Percentiles rank a stretch among this genome's conserved stretches.
Conservation (phyloP, 2,888 invertebrate species). For the Latrodectus elegans region DNA sequence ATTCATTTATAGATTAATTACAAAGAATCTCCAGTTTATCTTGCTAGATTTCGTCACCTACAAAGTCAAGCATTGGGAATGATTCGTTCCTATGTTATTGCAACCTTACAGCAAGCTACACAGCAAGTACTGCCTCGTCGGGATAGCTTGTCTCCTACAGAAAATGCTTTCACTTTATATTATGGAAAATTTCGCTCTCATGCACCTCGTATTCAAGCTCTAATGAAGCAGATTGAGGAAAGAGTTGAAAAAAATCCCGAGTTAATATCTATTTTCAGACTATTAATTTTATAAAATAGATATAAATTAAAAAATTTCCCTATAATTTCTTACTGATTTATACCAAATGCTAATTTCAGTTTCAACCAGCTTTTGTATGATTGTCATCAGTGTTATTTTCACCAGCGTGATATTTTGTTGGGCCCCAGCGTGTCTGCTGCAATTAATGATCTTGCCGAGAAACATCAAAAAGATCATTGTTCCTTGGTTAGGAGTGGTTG, state of each 20-base stretch:
- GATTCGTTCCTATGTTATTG: conserved; percentile 86
- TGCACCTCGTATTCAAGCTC: conserved; percentile 86
- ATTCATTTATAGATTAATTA: conserved; percentile 81
- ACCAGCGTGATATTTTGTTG: conserved; percentile 82
- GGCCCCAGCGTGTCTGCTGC: conserved; percentile 83
- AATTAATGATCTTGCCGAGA: conserved; percentile 80
- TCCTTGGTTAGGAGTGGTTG: conserved; percentile 84
- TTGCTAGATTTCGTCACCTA: conserved; percentile 89
- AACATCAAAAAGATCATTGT: conserved; percentile 83
- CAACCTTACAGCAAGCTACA: conserved; percentile 85
- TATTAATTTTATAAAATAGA: background rate
- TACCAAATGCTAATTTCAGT: conserved; percentile 74
- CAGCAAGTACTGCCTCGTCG: conserved; percentile 80
- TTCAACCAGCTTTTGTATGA: conserved; percentile 85
- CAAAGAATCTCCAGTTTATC: conserved; percentile 88
- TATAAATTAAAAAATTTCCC: background rate
- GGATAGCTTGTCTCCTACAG: conserved; percentile 73
- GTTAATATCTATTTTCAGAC: conserved; percentile 75
- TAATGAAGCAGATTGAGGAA: conserved; percentile 88
- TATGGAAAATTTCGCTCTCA: conserved; percentile 97
- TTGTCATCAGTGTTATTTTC: conserved; percentile 88
- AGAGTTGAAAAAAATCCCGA: conserved; percentile 84
- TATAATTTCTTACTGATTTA: background rate
- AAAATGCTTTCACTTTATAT: conserved; percentile 83
- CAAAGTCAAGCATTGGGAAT: conserved; percentile 86